These are phyloP conservation scores for Morone chrysops DNA, from an alignment of 2,113 vertebrate genomes.

Conservation along the genomic window DNA sequence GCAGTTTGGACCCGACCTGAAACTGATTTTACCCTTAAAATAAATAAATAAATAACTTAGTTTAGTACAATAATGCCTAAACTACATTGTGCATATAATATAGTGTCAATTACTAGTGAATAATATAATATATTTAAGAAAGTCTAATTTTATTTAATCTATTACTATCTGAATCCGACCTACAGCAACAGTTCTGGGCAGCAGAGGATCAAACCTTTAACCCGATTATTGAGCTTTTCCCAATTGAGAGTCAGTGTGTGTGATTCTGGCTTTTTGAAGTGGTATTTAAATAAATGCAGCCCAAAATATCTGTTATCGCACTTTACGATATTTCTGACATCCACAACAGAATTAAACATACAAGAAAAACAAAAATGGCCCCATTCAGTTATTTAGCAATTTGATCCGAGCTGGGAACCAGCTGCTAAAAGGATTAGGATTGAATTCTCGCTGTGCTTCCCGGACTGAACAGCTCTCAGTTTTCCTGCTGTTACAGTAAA, in stretches of 20 bases:
- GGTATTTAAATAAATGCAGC: background rate
- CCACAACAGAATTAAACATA: background rate
- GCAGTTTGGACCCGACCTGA: no score
- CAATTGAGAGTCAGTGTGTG: background rate
- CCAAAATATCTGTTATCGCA: background rate
- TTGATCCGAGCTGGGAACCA: background rate
- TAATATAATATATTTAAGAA: no score
- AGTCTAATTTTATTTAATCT: no score
- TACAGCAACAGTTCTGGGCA: no score
- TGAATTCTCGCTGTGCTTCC: constrained; percentile 1
- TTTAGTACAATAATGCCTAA: no score
- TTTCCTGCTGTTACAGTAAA: constrained; percentile 40
- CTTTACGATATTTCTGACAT: background rate
- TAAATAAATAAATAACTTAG: no score
- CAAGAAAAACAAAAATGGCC: background rate
- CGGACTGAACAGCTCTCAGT: background rate
- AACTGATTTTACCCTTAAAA: no score
- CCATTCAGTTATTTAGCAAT: background rate
- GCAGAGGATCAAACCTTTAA: no score
- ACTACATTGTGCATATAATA: no score
- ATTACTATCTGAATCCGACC: no score
- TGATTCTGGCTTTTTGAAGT: background rate
- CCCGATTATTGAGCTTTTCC: no score
- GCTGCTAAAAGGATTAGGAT: constrained; percentile 41
- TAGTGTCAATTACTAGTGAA: no score